phyloP scores from a whole-genome alignment of 1,140 invertebrate genomes.

The Orius insidiosus region DNA sequence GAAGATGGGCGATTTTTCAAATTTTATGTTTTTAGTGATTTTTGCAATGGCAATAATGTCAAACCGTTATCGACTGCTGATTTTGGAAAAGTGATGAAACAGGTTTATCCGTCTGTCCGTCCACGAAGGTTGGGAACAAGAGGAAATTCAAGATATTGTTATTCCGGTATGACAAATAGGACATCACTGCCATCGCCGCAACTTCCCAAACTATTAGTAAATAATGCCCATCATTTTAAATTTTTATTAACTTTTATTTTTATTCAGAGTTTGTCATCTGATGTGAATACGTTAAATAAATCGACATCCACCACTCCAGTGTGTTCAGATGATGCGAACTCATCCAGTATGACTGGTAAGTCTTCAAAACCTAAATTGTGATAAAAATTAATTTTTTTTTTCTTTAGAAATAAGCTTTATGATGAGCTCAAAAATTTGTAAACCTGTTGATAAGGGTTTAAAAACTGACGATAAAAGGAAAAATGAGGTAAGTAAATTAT shows the following conservation, averaged over 20 bases:
- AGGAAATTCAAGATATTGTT: slow-evolving; percentile 88
- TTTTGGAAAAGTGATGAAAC: slow-evolving; percentile 96
- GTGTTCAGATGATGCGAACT: no score
- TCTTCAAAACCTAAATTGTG: no score
- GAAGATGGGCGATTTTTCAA: no score
- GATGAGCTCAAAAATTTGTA: slow-evolving; percentile 14
- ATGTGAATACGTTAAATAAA: neutral
- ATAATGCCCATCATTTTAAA: no score
- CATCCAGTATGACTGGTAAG: no score
- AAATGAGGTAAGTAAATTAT: slow-evolving; percentile 7
- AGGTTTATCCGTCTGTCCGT: slow-evolving; percentile 77
- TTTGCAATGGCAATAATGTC: slow-evolving; percentile 65
- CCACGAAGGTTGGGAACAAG: slow-evolving; percentile 77
- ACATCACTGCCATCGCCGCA: slow-evolving; percentile 57
- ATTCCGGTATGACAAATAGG: slow-evolving; percentile 77
- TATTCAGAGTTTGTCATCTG: slow-evolving; percentile 4
- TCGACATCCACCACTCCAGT: neutral
- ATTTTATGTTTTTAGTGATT: slow-evolving; percentile 56
- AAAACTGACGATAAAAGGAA: slow-evolving; percentile 11
- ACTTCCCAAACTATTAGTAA: slow-evolving; percentile 37
- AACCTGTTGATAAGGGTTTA: slow-evolving; percentile 1
- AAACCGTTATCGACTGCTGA: slow-evolving; percentile 89
- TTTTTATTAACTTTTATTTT: no score
- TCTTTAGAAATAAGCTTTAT: slow-evolving; percentile 5
- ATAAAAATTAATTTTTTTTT: neutral